Percentiles rank a stretch among this genome's conserved stretches.
These are phyloP conservation scores for Gasterosteus nipponicus DNA, from an alignment of 2,113 vertebrate genomes.

Conservation along the genomic window DNA sequence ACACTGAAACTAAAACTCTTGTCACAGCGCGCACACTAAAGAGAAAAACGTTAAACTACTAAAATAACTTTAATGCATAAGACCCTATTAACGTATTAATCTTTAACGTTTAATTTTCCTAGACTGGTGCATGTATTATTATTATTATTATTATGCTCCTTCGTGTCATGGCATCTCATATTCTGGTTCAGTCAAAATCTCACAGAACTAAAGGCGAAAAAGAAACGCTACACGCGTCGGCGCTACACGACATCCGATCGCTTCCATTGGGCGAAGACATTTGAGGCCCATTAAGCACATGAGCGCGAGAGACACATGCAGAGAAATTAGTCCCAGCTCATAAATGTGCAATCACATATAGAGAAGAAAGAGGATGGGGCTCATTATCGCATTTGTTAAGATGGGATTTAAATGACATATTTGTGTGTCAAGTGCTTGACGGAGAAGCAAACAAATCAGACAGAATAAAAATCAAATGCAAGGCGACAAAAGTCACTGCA, in stretches of 20 bases:
- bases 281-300: slow-evolving; percentile 29
- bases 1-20: background rate
- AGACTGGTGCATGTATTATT: slow-evolving; percentile 18
- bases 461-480: background rate
- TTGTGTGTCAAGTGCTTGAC: background rate
- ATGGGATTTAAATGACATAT: background rate
- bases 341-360: slow-evolving; percentile 18
- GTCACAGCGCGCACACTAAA: background rate
- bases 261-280: background rate
- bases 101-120: slow-evolving; percentile 11
- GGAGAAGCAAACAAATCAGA: background rate
- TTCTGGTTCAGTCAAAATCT: background rate
- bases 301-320: slow-evolving; percentile 20
- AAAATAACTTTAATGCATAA: slow-evolving; percentile 26
- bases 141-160: slow-evolving; percentile 2
- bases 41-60: background rate
- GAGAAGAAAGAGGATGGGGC: slow-evolving; percentile 9
- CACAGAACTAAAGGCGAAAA: background rate
- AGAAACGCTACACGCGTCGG: background rate
- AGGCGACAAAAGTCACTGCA: background rate
- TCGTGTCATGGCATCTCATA: background rate
- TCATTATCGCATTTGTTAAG: slow-evolving; percentile 12
- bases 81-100: slow-evolving; percentile 28
- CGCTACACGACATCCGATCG: slow-evolving; percentile 5
- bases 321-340: slow-evolving; percentile 36